Evolutionary conservation across 2,888 invertebrate genomes (phyloP).

Genomic region (Endomychus coccineus): DNA sequence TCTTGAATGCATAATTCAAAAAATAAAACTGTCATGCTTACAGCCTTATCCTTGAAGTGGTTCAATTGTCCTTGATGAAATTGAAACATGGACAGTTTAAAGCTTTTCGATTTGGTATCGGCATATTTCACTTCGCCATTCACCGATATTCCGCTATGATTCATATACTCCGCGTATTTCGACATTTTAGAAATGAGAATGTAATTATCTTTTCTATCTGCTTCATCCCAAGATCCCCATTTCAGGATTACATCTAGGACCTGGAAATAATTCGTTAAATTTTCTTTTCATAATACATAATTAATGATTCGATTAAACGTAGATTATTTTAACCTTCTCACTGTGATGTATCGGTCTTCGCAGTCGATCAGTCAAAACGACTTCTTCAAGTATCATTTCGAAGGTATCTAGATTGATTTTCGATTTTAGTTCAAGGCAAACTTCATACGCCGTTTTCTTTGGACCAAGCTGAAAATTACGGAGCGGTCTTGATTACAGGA

Average conservation of each 20-base stretch:
- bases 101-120: conserved; percentile 63
- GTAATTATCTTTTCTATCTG: conserved; percentile 77
- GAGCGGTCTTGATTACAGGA: too few relatives aligned
- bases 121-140: conserved; percentile 76
- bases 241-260: conserved; percentile 60
- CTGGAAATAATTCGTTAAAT: conserved; percentile 22
- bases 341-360: conserved; percentile 71
- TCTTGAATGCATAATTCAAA: background rate
- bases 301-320: too few relatives aligned
- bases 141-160: conserved; percentile 44
- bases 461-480: conserved; percentile 61
- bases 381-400: conserved; percentile 70
- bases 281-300: too few relatives aligned
- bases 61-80: conserved; percentile 70
- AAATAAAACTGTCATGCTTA: conserved; percentile 31
- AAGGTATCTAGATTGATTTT: conserved; percentile 60
- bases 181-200: conserved; percentile 51
- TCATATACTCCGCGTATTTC: conserved; percentile 40
- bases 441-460: conserved; percentile 66
- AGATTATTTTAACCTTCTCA: conserved; percentile 48
- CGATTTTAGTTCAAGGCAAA: conserved; percentile 62
- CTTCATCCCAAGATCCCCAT: conserved; percentile 85
- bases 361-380: conserved; percentile 66
- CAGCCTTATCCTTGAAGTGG: conserved; percentile 69
- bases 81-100: conserved; percentile 72